phyloP scores from a whole-genome alignment of 2,888 invertebrate species.

The Dicyrtomina minuta region DNA sequence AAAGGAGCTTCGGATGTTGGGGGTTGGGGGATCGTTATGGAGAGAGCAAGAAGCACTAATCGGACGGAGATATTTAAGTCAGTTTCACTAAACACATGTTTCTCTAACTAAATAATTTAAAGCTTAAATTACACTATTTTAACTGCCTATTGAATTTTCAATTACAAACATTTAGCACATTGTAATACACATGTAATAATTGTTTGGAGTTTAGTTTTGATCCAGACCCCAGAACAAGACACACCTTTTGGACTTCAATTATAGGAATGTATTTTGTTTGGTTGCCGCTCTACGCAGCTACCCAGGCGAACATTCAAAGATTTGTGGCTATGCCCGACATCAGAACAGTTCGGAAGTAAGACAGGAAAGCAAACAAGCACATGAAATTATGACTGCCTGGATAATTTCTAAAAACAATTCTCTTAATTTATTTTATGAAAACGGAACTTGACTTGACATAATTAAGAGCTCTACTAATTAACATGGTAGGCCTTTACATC shows the following conservation, averaged over 20 bases:
- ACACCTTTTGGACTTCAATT: conserved; percentile 49
- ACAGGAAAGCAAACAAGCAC: too few relatives aligned
- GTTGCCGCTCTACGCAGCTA: conserved; percentile 31
- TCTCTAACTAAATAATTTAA: not conserved
- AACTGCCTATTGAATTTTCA: too few relatives aligned
- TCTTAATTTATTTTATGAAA: too few relatives aligned
- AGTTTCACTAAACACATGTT: conserved; percentile 33
- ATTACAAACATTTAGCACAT: too few relatives aligned
- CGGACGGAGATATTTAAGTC: conserved; percentile 42
- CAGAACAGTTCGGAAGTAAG: conserved; percentile 35
- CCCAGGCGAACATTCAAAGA: conserved; percentile 40
- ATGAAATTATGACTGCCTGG: too few relatives aligned
- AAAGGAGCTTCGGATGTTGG: conserved; percentile 44
- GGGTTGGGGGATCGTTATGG: conserved; percentile 42
- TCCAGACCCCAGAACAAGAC: conserved; percentile 45
- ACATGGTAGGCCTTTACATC: conserved; percentile 72
- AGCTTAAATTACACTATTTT: too few relatives aligned
- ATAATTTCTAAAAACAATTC: too few relatives aligned
- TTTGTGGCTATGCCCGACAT: conserved; percentile 40
- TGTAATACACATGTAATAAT: too few relatives aligned
- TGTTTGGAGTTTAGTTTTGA: too few relatives aligned
- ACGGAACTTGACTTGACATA: too few relatives aligned
- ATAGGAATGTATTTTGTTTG: conserved; percentile 49
- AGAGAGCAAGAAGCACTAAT: conserved; percentile 35
- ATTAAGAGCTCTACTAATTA: conserved; percentile 76